phyloP scores from a whole-genome alignment of 2,797 vertebrate species.

The Coranthus polyacanthus region DNA sequence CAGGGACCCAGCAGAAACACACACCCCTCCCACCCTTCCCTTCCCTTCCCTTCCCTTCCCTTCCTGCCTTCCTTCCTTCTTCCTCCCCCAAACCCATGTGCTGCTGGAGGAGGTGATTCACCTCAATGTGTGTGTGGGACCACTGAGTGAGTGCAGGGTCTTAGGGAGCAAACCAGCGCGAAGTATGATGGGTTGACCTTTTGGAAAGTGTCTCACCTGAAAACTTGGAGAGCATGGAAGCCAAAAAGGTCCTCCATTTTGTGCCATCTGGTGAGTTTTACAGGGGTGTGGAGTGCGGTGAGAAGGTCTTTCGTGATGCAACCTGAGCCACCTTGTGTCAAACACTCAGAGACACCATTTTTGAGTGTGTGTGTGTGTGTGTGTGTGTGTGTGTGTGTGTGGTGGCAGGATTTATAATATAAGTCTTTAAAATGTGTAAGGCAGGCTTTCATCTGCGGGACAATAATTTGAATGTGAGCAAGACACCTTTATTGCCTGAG shows the following conservation, averaged over 20 bases:
- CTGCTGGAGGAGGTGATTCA: constrained; percentile 53
- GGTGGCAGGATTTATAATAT: background rate
- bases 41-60: constrained; percentile 15
- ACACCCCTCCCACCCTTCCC: constrained; percentile 18
- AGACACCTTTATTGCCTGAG: constrained; percentile 39
- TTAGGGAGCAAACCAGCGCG: constrained; percentile 57
- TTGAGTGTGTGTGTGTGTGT: background rate
- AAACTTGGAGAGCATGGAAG: constrained; percentile 75
- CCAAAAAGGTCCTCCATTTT: constrained; percentile 78
- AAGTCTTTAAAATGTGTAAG: too few species aligned
- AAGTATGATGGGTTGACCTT: constrained; percentile 82
- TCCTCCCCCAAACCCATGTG: constrained; percentile 54
- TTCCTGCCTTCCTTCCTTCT: constrained; percentile 39
- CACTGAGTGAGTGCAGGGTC: constrained; percentile 24
- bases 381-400: constrained; percentile 14
- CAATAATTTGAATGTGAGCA: constrained; percentile 12
- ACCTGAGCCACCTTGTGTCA: constrained; percentile 61
- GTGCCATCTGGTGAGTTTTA: constrained; percentile 82
- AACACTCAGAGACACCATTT: constrained; percentile 34
- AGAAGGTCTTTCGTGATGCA: constrained; percentile 52
- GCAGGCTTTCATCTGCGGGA: background rate
- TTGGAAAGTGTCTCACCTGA: constrained; percentile 51
- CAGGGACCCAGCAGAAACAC: constrained; percentile 64
- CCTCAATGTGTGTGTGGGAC: constrained; percentile 40
- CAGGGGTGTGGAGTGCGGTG: constrained; percentile 40